phyloP scores from a whole-genome alignment of 2,888 invertebrate genomes.

The Gymnoscelis rufifasciata region DNA sequence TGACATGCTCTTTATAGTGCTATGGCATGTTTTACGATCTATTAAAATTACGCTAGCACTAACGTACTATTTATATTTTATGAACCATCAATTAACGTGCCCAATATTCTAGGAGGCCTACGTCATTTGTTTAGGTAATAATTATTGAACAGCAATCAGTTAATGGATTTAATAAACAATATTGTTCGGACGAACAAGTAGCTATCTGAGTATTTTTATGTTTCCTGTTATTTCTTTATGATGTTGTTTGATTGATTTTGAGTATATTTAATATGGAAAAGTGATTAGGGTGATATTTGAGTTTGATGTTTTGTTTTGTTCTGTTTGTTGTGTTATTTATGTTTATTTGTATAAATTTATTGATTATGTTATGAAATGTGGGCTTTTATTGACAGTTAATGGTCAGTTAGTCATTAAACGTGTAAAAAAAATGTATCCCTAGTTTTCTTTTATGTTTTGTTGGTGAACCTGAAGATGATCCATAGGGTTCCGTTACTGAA shows the following conservation, averaged over 20 bases:
- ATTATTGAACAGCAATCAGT: conserved; percentile 26
- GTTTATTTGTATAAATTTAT: too few species aligned
- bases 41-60: conserved; percentile 48
- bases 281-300: too few species aligned
- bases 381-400: too few species aligned
- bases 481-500: too few species aligned
- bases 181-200: conserved; percentile 15
- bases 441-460: too few species aligned
- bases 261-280: not conserved
- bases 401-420: too few species aligned
- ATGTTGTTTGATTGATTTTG: conserved; percentile 1
- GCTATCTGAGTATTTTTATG: conserved; percentile 11
- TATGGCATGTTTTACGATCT: conserved; percentile 43
- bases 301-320: too few species aligned
- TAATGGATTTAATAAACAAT: conserved; percentile 23
- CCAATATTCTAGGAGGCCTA: conserved; percentile 30
- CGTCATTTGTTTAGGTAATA: conserved; percentile 28
- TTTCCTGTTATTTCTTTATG: conserved; percentile 6
- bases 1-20: conserved; percentile 35
- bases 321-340: too few species aligned
- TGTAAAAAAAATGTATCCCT: too few species aligned
- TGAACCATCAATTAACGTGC: conserved; percentile 44
- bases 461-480: too few species aligned
- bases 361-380: too few species aligned
- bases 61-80: conserved; percentile 43